Percentiles rank a stretch among this genome's conserved stretches.
phyloP scores from a whole-genome alignment of 2,113 vertebrate genomes.

The Cyphomyrus plagiostoma region DNA sequence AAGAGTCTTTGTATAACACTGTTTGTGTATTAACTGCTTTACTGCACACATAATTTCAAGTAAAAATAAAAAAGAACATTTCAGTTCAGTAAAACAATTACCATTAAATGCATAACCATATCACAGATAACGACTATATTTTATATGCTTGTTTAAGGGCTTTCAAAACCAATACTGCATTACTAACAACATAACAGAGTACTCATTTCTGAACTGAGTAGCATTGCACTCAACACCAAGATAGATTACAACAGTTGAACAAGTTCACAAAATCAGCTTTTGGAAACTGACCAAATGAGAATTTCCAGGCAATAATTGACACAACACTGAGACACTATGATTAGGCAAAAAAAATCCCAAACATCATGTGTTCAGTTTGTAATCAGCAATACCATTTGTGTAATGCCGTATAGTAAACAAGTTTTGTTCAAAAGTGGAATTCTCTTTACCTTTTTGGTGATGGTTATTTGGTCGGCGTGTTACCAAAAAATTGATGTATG shows the following conservation, averaged over 20 bases:
- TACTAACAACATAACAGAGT: conserved; percentile 79
- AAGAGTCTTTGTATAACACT: conserved; percentile 75
- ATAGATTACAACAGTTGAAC: conserved; percentile 87
- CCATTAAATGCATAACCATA: conserved; percentile 94
- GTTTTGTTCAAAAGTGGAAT: conserved; percentile 30
- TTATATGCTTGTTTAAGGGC: conserved; percentile 78
- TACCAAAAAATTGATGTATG: background rate
- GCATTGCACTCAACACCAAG: conserved; percentile 89
- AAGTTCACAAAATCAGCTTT: conserved; percentile 86
- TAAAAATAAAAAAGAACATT: conserved; percentile 51
- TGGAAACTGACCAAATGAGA: conserved; percentile 76
- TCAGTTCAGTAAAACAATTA: conserved; percentile 74
- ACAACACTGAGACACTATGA: conserved; percentile 69
- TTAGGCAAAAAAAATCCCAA: conserved; percentile 62
- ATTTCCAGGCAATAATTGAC: conserved; percentile 77
- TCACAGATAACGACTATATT: conserved; percentile 88
- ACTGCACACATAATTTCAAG: conserved; percentile 83
- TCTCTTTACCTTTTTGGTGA: background rate
- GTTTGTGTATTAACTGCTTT: conserved; percentile 73
- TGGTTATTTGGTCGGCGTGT: background rate
- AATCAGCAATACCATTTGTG: conserved; percentile 34
- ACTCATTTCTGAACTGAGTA: conserved; percentile 82
- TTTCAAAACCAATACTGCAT: conserved; percentile 71
- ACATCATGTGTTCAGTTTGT: conserved; percentile 63
- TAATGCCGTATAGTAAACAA: conserved; percentile 46